A percentile compares a stretch with the other conserved stretches of the same genome.
These are phyloP conservation scores for Okapia johnstoni DNA, from an alignment of 2,113 vertebrate genomes.

Conservation along the genomic window DNA sequence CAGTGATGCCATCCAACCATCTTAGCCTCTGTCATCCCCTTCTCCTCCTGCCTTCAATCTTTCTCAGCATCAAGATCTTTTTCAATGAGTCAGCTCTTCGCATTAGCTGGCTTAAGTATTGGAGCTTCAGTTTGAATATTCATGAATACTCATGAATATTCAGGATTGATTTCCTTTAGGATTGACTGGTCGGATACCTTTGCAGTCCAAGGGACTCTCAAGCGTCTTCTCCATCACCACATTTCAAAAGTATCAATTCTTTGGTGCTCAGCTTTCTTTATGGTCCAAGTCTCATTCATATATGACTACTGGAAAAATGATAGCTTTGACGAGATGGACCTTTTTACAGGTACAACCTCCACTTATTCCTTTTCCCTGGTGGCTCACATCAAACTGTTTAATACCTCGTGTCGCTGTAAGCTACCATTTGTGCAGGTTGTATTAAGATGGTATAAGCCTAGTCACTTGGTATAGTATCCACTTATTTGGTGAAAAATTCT, in stretches of 20 bases:
- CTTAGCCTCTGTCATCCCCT: not conserved
- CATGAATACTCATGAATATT: not conserved
- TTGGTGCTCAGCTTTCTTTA: not conserved
- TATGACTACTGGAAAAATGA: not conserved
- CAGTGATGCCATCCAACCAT: not conserved
- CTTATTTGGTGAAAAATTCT: not conserved
- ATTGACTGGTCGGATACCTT: not conserved
- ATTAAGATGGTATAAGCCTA: not conserved
- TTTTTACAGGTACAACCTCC: not conserved
- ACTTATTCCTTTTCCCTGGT: not conserved
- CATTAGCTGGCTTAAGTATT: not conserved
- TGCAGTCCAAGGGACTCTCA: not conserved
- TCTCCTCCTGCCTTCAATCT: not conserved
- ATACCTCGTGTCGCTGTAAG: not conserved
- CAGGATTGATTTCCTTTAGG: not conserved
- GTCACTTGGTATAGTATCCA: not conserved
- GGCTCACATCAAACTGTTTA: not conserved
- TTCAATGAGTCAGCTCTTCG: not conserved
- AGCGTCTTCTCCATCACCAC: not conserved
- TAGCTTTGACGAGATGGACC: not conserved
- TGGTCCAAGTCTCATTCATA: not conserved
- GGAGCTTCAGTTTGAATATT: not conserved
- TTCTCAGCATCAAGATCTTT: not conserved
- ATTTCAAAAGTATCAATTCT: not conserved
- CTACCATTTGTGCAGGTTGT: not conserved